Evolutionary conservation across 2,797 vertebrate species (phyloP).

Genomic region (Notamacropus eugenii): DNA sequence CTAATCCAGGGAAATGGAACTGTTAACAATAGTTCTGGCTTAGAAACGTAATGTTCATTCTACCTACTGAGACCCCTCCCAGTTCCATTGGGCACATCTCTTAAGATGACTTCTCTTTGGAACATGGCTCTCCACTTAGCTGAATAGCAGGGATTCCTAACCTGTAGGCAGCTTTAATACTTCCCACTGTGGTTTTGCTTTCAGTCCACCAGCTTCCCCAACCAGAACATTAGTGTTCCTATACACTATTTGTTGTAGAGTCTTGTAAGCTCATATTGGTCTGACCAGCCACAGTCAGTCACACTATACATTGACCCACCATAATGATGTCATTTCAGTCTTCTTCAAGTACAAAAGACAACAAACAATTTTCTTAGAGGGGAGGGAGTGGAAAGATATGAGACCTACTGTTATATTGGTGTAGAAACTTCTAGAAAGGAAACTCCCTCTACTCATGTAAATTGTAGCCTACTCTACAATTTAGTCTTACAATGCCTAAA

Average conservation of each 20-base stretch:
- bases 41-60: background rate
- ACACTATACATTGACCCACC: background rate
- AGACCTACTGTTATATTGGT: background rate
- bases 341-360: background rate
- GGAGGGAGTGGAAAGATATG: background rate
- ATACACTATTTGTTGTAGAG: background rate
- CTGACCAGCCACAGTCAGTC: background rate
- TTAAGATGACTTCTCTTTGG: background rate
- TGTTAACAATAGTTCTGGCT: background rate
- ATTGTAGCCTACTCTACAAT: background rate
- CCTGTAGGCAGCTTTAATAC: background rate
- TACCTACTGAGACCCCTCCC: background rate
- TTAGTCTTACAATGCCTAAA: background rate
- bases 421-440: background rate
- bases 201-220: background rate
- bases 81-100: accelerated
- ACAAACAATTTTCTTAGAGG: background rate
- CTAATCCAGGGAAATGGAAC: background rate
- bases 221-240: background rate
- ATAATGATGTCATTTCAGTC: background rate
- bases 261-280: background rate
- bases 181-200: background rate
- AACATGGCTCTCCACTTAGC: background rate
- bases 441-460: background rate
- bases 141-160: background rate